phyloP scores from a whole-genome alignment of 2,888 invertebrate species.

The Philopedon plagiatum region DNA sequence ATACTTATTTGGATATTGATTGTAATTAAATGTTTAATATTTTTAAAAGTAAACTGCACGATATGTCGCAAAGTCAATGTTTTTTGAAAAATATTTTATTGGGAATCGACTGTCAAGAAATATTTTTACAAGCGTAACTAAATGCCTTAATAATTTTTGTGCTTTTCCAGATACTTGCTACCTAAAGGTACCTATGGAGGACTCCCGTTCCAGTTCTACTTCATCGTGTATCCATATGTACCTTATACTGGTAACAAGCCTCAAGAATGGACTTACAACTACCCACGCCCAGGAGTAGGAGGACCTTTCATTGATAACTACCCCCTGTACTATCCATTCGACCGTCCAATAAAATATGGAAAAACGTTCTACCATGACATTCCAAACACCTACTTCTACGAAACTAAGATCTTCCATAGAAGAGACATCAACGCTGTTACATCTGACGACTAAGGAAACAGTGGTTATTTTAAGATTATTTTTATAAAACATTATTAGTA shows the following conservation, averaged over 20 bases:
- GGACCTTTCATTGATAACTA: constrained; percentile 71
- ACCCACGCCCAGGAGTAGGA: constrained; percentile 56
- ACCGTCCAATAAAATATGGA: constrained; percentile 74
- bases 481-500: constrained; percentile 13
- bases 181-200: constrained; percentile 80
- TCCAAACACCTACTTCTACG: constrained; percentile 78
- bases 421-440: constrained; percentile 49
- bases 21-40: too few species aligned
- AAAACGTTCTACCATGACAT: constrained; percentile 73
- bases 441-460: constrained; percentile 1
- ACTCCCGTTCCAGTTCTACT: constrained; percentile 71
- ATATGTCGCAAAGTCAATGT: too few species aligned
- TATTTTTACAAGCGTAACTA: background rate
- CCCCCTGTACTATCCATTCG: constrained; percentile 82
- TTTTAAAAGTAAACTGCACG: too few species aligned
- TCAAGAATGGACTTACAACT: constrained; percentile 47
- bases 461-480: background rate
- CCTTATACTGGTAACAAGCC: constrained; percentile 48
- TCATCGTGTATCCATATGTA: constrained; percentile 69
- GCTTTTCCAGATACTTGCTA: constrained; percentile 71
- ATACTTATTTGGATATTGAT: too few species aligned
- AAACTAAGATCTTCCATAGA: constrained; percentile 76
- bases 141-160: background rate
- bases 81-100: background rate
- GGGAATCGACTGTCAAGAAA: too few species aligned